These are phyloP conservation scores for Berghia stephanieae DNA, from an alignment of 1,140 invertebrate genomes.

Conservation along the genomic window DNA sequence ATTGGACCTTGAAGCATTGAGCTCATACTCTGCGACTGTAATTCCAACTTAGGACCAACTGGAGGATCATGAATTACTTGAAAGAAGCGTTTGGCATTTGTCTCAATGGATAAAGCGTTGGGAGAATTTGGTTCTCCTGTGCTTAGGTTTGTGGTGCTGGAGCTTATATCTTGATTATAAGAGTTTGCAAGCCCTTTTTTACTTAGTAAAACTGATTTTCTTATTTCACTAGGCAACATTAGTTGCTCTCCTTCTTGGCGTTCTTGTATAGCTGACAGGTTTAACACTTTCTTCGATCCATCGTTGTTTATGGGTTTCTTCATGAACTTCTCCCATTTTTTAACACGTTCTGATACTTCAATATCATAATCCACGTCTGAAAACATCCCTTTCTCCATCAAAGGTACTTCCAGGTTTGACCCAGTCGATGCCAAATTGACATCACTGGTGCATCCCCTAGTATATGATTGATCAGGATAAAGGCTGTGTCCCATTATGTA, in stretches of 20 bases:
- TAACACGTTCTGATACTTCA: conserved; percentile 59
- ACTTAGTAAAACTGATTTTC: conserved; percentile 34
- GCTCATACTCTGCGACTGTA: conserved; percentile 15
- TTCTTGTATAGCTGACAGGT: conserved; percentile 40
- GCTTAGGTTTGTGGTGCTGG: not conserved
- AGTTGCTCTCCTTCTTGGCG: conserved; percentile 32
- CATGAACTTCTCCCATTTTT: conserved; percentile 61
- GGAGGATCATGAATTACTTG: conserved; percentile 49
- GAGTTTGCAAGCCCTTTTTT: not conserved
- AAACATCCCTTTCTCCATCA: conserved; percentile 55
- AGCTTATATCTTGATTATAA: not conserved
- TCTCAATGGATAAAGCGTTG: conserved; percentile 49
- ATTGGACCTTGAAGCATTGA: conserved; percentile 19
- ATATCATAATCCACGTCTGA: conserved; percentile 64
- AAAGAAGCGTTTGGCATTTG: conserved; percentile 50
- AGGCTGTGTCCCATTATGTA: conserved; percentile 35
- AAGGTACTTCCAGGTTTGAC: conserved; percentile 31
- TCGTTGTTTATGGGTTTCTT: too few species aligned
- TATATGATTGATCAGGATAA: conserved; percentile 30
- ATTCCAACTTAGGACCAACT: conserved; percentile 4
- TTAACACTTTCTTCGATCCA: conserved; percentile 41
- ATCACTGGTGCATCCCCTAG: conserved; percentile 32
- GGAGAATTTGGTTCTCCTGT: conserved; percentile 42
- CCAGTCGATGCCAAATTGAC: conserved; percentile 25
- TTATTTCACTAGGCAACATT: conserved; percentile 37